A percentile compares a stretch with the other conserved stretches of the same genome.
phyloP scores from a whole-genome alignment of 2,888 invertebrate species.

The Eilema griseolum region DNA sequence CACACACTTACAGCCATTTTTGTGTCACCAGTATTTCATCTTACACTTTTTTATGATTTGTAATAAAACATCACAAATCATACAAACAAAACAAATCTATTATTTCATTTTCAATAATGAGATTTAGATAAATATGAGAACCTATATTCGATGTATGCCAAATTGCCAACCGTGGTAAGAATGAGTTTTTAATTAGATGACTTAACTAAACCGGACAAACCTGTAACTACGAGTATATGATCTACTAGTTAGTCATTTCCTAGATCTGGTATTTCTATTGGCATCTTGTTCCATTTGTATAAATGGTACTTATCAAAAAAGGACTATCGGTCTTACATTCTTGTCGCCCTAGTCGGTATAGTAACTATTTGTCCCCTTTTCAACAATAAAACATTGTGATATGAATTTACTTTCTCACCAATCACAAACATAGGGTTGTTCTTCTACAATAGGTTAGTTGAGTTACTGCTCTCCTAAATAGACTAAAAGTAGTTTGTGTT shows the following conservation, averaged over 20 bases:
- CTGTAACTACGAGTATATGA: conserved; percentile 32
- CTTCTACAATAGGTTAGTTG: too few species aligned
- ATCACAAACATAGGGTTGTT: too few species aligned
- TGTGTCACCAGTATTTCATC: not conserved
- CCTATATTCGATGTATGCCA: conserved; percentile 34
- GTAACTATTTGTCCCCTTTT: not conserved
- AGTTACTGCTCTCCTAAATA: too few species aligned
- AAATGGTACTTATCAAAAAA: not conserved
- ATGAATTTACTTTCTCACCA: not conserved
- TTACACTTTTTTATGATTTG: not conserved
- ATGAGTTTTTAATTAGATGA: conserved; percentile 55
- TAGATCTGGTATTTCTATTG: conserved; percentile 5
- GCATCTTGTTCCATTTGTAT: not conserved
- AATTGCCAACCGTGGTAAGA: conserved; percentile 47
- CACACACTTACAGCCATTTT: not conserved
- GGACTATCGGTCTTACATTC: too few species aligned
- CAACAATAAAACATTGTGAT: not conserved
- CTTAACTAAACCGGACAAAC: conserved; percentile 50
- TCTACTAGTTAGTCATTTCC: not conserved
- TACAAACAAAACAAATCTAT: conserved; percentile 1
- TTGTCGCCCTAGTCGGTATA: not conserved
- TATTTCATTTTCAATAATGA: not conserved
- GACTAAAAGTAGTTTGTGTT: too few species aligned
- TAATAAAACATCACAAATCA: not conserved
- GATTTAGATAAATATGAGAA: not conserved